Percentiles rank a stretch among this genome's conserved stretches.
Evolutionary conservation across 1,140 invertebrate genomes (phyloP).

Genomic region (Cataglyphis hispanica): DNA sequence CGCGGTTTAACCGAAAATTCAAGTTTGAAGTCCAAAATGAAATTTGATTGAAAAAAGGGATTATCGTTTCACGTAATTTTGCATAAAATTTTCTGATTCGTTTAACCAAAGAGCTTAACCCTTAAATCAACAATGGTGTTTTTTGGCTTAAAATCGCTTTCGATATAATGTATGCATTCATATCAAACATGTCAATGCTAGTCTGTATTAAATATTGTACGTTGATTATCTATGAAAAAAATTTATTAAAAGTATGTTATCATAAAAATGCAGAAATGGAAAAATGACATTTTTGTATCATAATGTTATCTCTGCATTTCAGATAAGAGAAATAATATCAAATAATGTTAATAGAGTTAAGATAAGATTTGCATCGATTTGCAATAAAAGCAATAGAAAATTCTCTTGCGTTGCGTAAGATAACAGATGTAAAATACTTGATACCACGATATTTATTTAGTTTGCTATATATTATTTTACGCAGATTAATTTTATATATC

Average conservation of each 20-base stretch:
- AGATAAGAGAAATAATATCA: conserved; percentile 24
- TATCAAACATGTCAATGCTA: not conserved
- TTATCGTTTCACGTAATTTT: conserved; percentile 27
- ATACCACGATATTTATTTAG: not conserved
- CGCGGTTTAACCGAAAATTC: conserved; percentile 13
- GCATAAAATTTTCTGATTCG: conserved; percentile 27
- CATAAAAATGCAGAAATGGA: not conserved
- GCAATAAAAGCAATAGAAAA: not conserved
- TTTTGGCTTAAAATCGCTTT: not conserved
- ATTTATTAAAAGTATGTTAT: not conserved
- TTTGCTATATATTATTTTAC: not conserved
- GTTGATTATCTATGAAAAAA: not conserved
- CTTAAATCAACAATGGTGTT: conserved; percentile 18
- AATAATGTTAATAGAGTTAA: not conserved
- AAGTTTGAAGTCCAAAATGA: conserved; percentile 8
- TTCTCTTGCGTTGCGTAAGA: not conserved
- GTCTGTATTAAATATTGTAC: not conserved
- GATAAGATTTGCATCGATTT: conserved; percentile 33
- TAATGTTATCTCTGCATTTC: not conserved
- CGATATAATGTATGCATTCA: not conserved
- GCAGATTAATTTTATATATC: conserved; percentile 11
- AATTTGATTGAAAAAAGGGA: conserved; percentile 55
- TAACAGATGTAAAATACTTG: not conserved
- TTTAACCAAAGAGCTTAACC: not conserved
- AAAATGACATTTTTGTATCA: not conserved